phyloP scores from a whole-genome alignment of 2,888 invertebrate genomes.

The Rotaria socialis region DNA sequence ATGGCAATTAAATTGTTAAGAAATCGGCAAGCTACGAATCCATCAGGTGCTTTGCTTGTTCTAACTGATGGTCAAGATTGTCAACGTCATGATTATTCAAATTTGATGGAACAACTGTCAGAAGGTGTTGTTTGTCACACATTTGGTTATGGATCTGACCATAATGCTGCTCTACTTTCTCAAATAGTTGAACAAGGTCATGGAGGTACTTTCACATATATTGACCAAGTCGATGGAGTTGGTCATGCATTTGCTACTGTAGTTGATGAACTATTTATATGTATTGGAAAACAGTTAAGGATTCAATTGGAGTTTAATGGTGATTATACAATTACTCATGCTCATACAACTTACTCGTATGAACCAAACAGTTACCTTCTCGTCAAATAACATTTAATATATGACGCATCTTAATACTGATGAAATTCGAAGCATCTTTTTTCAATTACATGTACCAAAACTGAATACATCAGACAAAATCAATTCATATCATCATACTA shows the following conservation, averaged over 20 bases:
- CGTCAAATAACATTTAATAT: not conserved
- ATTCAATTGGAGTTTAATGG: not conserved
- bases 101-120: not conserved
- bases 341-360: not conserved
- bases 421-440: not conserved
- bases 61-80: constrained; percentile 1
- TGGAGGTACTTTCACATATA: not conserved
- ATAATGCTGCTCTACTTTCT: not conserved
- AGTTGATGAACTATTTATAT: not conserved
- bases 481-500: not conserved
- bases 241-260: not conserved
- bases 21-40: not conserved
- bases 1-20: not conserved
- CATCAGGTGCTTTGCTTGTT: not conserved
- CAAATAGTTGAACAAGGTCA: not conserved
- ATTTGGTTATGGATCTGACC: not conserved
- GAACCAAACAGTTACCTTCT: not conserved
- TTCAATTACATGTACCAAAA: not conserved
- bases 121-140: not conserved
- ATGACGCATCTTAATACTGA: not conserved
- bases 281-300: not conserved
- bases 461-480: not conserved
- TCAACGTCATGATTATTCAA: not conserved
- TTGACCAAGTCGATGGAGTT: not conserved
- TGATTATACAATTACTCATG: not conserved